phyloP scores from a whole-genome alignment of 2,113 vertebrate genomes.

The Machaerirhynchus nigripectus region DNA sequence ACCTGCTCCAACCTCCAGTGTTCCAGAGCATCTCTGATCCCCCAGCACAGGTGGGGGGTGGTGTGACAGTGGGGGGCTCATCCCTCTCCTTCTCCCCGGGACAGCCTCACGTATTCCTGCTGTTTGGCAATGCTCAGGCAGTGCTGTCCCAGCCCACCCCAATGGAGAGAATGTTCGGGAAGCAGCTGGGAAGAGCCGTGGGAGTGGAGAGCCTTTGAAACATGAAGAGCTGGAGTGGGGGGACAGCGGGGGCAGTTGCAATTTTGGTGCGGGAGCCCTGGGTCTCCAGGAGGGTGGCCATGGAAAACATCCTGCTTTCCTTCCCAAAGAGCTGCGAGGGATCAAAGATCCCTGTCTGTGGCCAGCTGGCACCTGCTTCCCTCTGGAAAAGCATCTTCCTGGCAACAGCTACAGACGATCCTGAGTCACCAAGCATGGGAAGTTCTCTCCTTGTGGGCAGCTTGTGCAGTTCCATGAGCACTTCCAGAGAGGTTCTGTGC shows the following conservation, averaged over 20 bases:
- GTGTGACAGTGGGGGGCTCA: not conserved
- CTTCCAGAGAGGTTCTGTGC: rapidly evolving
- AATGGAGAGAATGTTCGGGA: not conserved
- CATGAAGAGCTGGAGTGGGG: not conserved
- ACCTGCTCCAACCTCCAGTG: rapidly evolving
- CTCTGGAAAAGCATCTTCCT: not conserved
- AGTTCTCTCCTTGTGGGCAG: not conserved
- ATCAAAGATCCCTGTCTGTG: not conserved
- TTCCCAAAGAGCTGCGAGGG: not conserved
- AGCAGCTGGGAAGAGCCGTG: not conserved
- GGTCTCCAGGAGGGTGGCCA: not conserved
- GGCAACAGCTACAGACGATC: not conserved
- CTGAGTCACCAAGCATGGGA: not conserved
- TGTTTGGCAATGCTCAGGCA: not conserved
- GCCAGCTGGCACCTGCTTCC: not conserved
- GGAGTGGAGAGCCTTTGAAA: not conserved
- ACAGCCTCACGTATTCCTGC: not conserved
- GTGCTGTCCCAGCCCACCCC: not conserved
- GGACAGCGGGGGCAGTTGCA: not conserved
- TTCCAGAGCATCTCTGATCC: not conserved
- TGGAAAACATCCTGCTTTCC: not conserved
- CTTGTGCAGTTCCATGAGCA: not conserved
- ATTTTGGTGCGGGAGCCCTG: not conserved
- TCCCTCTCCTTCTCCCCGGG: not conserved
- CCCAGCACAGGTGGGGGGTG: rapidly evolving